A percentile compares a stretch with the other conserved stretches of the same genome.
Evolutionary conservation across 2,797 vertebrate species (phyloP).

Genomic region (Mus spretus): DNA sequence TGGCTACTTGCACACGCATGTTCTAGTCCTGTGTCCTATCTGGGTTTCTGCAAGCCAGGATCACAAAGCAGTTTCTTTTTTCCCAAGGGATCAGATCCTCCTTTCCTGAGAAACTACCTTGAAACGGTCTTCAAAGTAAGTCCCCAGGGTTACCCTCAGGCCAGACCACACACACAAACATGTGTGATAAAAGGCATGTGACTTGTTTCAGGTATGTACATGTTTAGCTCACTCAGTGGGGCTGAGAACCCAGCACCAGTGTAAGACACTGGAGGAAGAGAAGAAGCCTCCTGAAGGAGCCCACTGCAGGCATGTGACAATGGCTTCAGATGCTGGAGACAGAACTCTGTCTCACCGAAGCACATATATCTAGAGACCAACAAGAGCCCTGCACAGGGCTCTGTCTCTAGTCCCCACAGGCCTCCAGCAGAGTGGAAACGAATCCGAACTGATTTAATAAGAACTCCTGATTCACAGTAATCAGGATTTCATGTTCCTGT

Average conservation of each 20-base stretch:
- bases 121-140: background rate
- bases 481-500: background rate
- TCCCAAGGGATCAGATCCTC: background rate
- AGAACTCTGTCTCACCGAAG: background rate
- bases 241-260: fast-evolving
- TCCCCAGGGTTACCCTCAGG: background rate
- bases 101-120: background rate
- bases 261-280: background rate
- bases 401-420: no score
- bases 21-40: fast-evolving
- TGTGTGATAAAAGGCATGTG: background rate
- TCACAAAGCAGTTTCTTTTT: background rate
- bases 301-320: background rate
- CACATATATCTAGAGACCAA: background rate
- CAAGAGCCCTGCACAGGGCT: fast-evolving
- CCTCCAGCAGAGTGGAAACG: background rate
- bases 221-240: background rate
- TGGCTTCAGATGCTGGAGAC: background rate
- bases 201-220: no score
- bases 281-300: background rate
- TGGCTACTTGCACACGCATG: fast-evolving
- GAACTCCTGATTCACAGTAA: background rate
- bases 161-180: background rate
- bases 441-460: background rate
- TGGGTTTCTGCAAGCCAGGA: fast-evolving